Base-by-base conservation (phyloP, 2,113 vertebrate species). In the Calyptomena viridis region DNA sequence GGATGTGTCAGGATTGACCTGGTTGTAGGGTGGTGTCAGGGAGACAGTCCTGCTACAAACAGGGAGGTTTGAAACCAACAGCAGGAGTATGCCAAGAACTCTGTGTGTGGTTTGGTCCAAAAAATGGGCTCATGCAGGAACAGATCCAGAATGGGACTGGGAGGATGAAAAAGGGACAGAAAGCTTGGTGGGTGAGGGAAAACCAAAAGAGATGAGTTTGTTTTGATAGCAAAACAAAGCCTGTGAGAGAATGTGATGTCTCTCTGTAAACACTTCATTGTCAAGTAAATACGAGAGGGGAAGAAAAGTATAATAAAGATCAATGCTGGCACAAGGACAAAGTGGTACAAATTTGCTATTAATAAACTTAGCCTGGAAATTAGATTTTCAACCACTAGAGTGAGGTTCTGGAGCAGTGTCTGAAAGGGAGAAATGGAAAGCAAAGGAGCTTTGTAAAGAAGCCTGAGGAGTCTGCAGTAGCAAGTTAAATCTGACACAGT, bases 341-440 rank as follows among this genome's bases (percentile, higher is more conserved):
- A 94, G 89, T 81, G 80, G 64, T 91, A 75, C 87, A 84, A 78
- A 91, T 92, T 92, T 84, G 30, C 86, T 92, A 92, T 96, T 95
- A 94, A 94, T 91, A 82, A 93, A 72, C 73, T 96, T 64, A 89
- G 44, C 12, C 52, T 87, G 87, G 62, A 91, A 92, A 95, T 94
- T 52, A 92, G 80, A 91, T 92, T 95, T 92, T 84, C 49, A 56
- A 2, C 60, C 15, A 19, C 19, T 64, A 60, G 35, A 89, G 64
- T 77, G 64, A 92, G 72, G 60, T 94, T 92, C 77, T 91, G 73
- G 64, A 92, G 69, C 33, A 63, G 24, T 55, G 20, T 92, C 69
- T 95, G 52, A 68, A 84, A 92, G 11, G 73, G 56, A 84, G 63
- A 80, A 84, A 47, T 31, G 39, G 83, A 92, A 80, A 81, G 50